Base-by-base conservation (phyloP, 2,113 vertebrate genomes). In the Amphiprion ocellaris region DNA sequence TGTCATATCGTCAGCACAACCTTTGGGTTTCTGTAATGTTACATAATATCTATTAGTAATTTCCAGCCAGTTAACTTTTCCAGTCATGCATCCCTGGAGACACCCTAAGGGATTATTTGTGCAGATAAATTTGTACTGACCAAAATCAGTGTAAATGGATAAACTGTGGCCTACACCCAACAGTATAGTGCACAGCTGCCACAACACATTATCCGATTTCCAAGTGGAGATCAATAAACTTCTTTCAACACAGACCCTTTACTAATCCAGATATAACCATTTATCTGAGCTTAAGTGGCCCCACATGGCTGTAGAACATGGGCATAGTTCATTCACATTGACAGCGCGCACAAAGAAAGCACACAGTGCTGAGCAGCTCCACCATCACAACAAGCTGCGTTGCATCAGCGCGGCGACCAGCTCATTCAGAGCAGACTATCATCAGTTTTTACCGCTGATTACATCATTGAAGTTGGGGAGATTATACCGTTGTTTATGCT, bases 391-490 rank as follows among this genome's bases (percentile, higher is more conserved):
- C 44, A 2, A 74, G 69, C 64, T 26, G 21, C 4, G 12, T 78
- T 79, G 84, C 90, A 85, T 75, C 84, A 62, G 50, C 53, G 17
- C 59, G 12, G 49, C 26, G 4, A 62, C 59, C 50, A 46, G 47
- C 79, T 83, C 76, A 26, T 79, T 83, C 82, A 47, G 15, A 50
- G 52, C 80, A 77, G n/a, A 69, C 77, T 23, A 69, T 72, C 82
- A 55, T 83, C 74, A 60, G 12, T 82, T 93, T 92, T 92, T 91
- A 91, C 84, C 62, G 49, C 85, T 80, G 90, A 92, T 93, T 91
- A 89, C 90, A 92, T 93, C 92, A 93, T 70, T 79, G 83, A 86
- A 84, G 88, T 87, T 54, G 54, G 69, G 71, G 77, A 86, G 86
- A 90, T 93, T 90, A 90, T 84, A 71, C 71, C 26, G 79, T 83